Base-by-base conservation (phyloP, 2,797 vertebrate genomes). In the Dromococcyx pavoninus region DNA sequence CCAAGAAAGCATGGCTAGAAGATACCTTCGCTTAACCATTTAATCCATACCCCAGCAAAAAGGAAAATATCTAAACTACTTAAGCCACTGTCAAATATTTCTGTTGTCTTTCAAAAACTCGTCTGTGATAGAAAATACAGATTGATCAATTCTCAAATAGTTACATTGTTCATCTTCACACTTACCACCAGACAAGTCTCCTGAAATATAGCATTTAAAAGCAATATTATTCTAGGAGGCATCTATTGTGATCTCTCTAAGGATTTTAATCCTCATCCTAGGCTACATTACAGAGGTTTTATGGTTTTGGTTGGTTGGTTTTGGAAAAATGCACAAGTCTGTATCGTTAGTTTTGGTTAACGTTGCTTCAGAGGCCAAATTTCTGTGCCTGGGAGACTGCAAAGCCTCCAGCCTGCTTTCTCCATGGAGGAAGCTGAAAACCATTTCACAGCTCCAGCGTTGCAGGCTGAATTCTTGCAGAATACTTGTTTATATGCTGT, bases 161-260 rank as follows among this genome's bases (percentile, higher is more conserved):
- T 48, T 62, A 58, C 10, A 53, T 15, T 78, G 76, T 82, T 54
- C 87, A 50, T 50, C 69, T 43, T 50, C 61, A 39, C 37, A 37
- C 8, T 32, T 18, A 13, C 6, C 1, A 14, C 14, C 18, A 39
- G 66, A 9, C 37, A 57, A 48, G 56, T 4, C 72, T 76, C 75
- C 60, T n/a, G 41, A n/a, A 84, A 17, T 1, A 28, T 16, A 8
- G 30, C 32, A 4, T 11, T 51, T 65, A 62, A 65, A 77, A 88
- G 30, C 0, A 10, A 6, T 10, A 11, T 16, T 9, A 15, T 46
- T 61, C 64, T 9, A 10, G 50, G 27, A 62, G 13, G 37, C 5
- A 4, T 62, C 71, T 19, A 61, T 1, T 65, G 64, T 13, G 48
- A 51, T 46, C 11, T 32, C 32, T 54, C 65, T 53, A 7, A 61